These are phyloP conservation scores for Diplosoma virens DNA, from an alignment of 23 tunicate species.

Conservation along the genomic window DNA sequence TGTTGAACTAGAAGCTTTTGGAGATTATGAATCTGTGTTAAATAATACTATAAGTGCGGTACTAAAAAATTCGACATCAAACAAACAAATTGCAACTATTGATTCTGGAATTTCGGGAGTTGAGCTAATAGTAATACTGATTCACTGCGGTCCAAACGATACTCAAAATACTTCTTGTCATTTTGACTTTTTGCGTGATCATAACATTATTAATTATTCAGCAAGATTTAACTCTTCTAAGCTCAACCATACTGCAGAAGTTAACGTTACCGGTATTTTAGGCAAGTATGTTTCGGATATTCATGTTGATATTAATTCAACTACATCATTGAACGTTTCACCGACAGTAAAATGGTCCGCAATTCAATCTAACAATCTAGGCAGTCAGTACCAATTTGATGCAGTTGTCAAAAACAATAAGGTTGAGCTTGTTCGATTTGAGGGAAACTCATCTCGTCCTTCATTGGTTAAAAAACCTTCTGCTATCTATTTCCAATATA, in stretches of 20 bases:
- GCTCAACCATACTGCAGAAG: constrained; percentile 5
- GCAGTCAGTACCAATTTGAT: not conserved
- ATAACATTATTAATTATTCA: not conserved
- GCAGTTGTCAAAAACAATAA: not conserved
- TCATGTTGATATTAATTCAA: not conserved
- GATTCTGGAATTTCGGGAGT: no score
- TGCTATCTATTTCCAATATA: not conserved
- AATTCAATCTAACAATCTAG: no score
- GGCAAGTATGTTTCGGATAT: not conserved
- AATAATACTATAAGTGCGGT: no score
- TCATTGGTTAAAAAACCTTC: not conserved
- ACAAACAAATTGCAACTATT: no score
- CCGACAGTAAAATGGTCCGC: not conserved
- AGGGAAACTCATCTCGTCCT: not conserved
- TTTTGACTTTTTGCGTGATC: not conserved
- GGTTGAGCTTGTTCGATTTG: not conserved
- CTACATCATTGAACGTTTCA: not conserved
- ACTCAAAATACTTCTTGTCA: not conserved
- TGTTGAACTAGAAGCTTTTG: not conserved
- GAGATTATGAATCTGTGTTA: not conserved
- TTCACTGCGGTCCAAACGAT: not conserved
- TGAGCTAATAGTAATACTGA: no score
- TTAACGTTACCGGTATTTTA: not conserved
- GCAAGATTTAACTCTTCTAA: not conserved
- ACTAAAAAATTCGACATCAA: not conserved